Percentiles rank a stretch among this genome's conserved stretches.
Conservation (phyloP, 37 sponge, comb jelly and placozoan species). For the Mnemiopsis leidyi region DNA sequence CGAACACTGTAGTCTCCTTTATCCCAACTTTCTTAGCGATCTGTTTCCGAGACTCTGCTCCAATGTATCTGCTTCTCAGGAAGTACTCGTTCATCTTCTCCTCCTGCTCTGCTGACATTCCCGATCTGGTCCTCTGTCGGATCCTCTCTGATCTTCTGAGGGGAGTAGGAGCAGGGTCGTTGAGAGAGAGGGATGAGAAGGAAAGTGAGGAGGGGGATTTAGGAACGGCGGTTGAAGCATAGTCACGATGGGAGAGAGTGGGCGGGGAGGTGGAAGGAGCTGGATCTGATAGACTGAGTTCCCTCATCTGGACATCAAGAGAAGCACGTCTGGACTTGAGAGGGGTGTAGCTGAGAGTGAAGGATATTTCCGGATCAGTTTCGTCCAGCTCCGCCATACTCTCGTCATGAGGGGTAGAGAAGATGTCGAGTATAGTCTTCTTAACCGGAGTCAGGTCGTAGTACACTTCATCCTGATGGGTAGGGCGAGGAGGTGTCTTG, state of each 20-base stretch:
- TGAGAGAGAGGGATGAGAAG: neutral
- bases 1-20: constrained; percentile 24
- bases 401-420: neutral
- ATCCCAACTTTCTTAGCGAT: constrained; percentile 28
- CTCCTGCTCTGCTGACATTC: constrained; percentile 11
- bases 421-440: neutral
- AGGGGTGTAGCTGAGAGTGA: neutral
- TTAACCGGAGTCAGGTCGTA: too few species aligned
- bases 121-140: neutral
- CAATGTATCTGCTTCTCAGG: constrained; percentile 9
- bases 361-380: neutral
- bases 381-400: neutral
- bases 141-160: constrained; percentile 31
- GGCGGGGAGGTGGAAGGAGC: neutral
- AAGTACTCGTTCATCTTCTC: constrained; percentile 1
- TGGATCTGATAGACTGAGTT: neutral
- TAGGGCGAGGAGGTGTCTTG: neutral
- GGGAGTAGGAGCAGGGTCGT: neutral
- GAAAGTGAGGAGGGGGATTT: neutral
- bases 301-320: neutral
- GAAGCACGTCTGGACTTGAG: too few species aligned
- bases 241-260: too few species aligned
- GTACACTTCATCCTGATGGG: neutral
- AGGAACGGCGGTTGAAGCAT: neutral
- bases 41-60: neutral